These are phyloP conservation scores for Dipodomys spectabilis DNA, from an alignment of 2,113 vertebrate genomes.

Conservation along the genomic window DNA sequence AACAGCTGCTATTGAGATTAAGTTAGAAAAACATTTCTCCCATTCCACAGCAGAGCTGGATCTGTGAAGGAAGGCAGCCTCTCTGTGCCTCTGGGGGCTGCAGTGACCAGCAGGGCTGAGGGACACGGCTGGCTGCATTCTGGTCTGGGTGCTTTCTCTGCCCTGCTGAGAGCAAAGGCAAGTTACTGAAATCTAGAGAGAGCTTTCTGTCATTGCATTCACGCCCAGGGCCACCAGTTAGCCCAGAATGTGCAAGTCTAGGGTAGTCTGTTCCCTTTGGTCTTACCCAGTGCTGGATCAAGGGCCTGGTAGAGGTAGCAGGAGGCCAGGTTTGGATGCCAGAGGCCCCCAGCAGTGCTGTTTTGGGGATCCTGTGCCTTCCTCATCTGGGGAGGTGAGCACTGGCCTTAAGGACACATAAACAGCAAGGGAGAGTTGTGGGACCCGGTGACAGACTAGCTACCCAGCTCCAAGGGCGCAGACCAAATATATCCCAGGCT, in stretches of 20 bases:
- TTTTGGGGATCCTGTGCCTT: neutral
- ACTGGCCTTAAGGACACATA: neutral
- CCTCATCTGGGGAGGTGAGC: neutral
- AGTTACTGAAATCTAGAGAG: neutral
- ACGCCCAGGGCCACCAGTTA: neutral
- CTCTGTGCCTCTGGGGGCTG: neutral
- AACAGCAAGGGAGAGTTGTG: neutral
- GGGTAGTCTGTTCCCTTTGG: neutral
- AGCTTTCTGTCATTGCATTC: neutral
- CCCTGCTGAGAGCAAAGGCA: neutral
- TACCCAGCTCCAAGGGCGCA: neutral
- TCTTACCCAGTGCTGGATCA: neutral
- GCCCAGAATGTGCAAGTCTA: neutral
- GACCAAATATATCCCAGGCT: constrained; percentile 27
- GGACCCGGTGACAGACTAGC: neutral
- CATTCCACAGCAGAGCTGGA: too few species aligned
- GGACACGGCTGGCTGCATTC: too few species aligned
- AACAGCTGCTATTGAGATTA: neutral
- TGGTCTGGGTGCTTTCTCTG: neutral
- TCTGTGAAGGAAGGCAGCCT: neutral
- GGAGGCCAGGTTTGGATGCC: neutral
- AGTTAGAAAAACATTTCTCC: too few species aligned
- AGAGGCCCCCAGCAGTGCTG: neutral
- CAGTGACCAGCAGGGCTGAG: rapidly evolving
- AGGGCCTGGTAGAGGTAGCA: neutral